A percentile compares a stretch with the other conserved stretches of the same genome.
Conservation (phyloP, 2,113 vertebrate genomes). For the Sinocyclocheilus grahami region DNA sequence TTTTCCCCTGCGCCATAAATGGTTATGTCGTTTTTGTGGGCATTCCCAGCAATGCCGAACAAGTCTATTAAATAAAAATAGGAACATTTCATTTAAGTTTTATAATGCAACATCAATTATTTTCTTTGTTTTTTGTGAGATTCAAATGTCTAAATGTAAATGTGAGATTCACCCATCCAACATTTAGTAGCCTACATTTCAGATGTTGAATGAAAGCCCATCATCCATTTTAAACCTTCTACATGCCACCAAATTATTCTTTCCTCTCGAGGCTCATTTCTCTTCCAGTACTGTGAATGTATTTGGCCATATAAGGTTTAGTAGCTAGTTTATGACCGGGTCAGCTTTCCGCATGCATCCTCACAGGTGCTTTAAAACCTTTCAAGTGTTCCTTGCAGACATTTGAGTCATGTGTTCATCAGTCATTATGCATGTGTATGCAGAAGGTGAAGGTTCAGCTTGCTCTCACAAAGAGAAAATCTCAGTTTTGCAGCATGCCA, state of each 20-base stretch:
- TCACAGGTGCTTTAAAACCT: conserved; percentile 35
- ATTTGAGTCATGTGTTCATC: conserved; percentile 4
- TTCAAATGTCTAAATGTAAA: no score
- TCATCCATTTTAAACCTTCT: not conserved
- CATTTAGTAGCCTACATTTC: not conserved
- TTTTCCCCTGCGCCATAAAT: no score
- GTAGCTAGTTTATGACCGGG: conserved; percentile 15
- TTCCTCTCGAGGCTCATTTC: not conserved
- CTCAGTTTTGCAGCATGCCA: not conserved
- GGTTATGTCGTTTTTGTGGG: no score
- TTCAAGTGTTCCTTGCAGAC: conserved; percentile 27
- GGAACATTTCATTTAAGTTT: not conserved
- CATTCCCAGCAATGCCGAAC: no score
- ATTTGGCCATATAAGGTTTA: conserved; percentile 38
- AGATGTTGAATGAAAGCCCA: not conserved
- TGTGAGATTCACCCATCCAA: not conserved
- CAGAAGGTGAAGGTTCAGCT: conserved; percentile 23
- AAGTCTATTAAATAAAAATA: not conserved
- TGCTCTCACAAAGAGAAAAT: conserved; percentile 9
- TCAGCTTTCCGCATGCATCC: conserved; percentile 28
- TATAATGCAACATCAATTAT: not conserved
- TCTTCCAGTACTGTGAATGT: not conserved
- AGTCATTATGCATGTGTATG: not conserved
- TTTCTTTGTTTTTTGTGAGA: no score
- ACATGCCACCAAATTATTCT: conserved; percentile 5